These are phyloP conservation scores for Thymelicus lineola DNA, from an alignment of 2,888 invertebrate species.

Conservation along the genomic window DNA sequence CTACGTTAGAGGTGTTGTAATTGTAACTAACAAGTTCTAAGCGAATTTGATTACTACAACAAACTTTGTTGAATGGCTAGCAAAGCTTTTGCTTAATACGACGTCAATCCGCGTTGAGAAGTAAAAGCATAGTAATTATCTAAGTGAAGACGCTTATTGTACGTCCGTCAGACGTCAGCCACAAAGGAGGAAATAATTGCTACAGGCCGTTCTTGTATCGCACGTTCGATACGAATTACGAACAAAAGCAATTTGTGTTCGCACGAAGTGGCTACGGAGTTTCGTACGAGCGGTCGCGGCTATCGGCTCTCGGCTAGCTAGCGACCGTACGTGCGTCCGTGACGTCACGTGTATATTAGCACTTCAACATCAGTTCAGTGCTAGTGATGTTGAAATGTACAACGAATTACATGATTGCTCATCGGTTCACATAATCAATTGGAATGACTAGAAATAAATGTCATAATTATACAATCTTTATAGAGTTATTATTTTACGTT, in stretches of 20 bases:
- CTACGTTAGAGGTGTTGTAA: slow-evolving; percentile 33
- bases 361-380: slow-evolving; percentile 60
- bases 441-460: no score
- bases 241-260: slow-evolving; percentile 84
- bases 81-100: slow-evolving; percentile 32
- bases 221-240: slow-evolving; percentile 75
- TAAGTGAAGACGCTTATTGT: slow-evolving; percentile 58
- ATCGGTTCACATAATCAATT: not conserved
- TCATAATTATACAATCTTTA: no score
- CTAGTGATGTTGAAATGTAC: slow-evolving; percentile 21
- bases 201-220: slow-evolving; percentile 56
- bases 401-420: slow-evolving; percentile 5
- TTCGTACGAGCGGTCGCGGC: slow-evolving; percentile 2
- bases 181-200: slow-evolving; percentile 60
- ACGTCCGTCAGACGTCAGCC: slow-evolving; percentile 67
- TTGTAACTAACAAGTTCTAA: slow-evolving; percentile 36
- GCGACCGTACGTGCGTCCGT: slow-evolving; percentile 80
- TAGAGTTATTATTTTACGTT: not conserved
- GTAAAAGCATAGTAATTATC: slow-evolving; percentile 47
- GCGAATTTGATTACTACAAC: slow-evolving; percentile 34
- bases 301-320: not conserved
- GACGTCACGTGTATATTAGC: slow-evolving; percentile 78
- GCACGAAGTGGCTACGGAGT: slow-evolving; percentile 73
- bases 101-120: slow-evolving; percentile 23
- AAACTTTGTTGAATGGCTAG: slow-evolving; percentile 27